Conservation (phyloP, 2,113 vertebrate species). For the Rafetus swinhoei region DNA sequence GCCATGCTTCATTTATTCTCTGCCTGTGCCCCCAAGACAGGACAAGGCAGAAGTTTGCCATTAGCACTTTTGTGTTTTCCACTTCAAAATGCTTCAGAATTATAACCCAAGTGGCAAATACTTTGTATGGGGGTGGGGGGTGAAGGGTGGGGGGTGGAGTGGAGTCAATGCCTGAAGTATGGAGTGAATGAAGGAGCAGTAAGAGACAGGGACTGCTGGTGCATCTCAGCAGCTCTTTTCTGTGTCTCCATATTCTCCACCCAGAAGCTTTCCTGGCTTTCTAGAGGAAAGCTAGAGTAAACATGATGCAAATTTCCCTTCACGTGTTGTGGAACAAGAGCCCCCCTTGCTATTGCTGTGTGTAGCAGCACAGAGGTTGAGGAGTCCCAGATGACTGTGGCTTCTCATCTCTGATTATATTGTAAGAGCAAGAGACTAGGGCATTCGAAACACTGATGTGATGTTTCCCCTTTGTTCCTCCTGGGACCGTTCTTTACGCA, state of each 20-base stretch:
- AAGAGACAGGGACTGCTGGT: neutral
- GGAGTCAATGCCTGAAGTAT: neutral
- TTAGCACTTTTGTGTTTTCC: neutral
- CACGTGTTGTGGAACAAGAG: neutral
- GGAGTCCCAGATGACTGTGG: neutral
- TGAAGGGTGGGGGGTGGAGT: neutral
- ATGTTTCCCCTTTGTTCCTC: neutral
- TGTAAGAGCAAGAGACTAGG: neutral
- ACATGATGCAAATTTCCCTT: neutral
- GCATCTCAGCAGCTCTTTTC: neutral
- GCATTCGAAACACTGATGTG: neutral
- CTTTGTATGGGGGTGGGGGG: neutral
- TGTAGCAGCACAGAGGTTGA: neutral
- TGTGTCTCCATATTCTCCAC: accelerated
- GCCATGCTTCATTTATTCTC: slow-evolving; percentile 49
- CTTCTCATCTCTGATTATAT: neutral
- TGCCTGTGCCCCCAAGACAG: neutral
- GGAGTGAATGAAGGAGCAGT: accelerated
- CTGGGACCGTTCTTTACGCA: slow-evolving; percentile 19
- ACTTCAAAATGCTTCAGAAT: accelerated
- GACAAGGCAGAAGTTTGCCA: accelerated
- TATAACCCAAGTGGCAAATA: neutral
- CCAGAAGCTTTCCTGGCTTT: neutral
- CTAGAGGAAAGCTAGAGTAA: neutral
- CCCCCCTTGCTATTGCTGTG: neutral